Percentiles rank a stretch among this genome's conserved stretches.
Evolutionary conservation across 2,888 invertebrate species (phyloP).

Genomic region (Lysandra coridon): DNA sequence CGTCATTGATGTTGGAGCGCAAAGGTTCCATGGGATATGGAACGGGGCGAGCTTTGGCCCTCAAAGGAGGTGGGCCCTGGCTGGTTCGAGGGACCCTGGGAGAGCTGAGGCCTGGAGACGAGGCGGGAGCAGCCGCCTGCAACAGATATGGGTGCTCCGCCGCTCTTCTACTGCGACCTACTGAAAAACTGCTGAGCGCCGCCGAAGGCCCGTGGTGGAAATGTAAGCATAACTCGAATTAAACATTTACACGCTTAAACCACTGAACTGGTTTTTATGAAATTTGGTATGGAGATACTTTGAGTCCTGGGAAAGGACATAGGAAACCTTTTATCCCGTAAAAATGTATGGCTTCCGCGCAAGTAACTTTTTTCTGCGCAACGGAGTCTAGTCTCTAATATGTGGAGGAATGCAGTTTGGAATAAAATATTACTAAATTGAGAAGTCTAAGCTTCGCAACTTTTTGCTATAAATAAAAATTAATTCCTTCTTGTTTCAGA

Average conservation of each 20-base stretch:
- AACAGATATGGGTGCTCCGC: constrained; percentile 71
- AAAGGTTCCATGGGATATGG: constrained; percentile 67
- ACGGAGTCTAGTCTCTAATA: too few species aligned
- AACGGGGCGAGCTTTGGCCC: constrained; percentile 58
- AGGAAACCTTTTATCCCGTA: too few species aligned
- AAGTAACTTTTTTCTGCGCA: too few species aligned
- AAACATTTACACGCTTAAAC: too few species aligned
- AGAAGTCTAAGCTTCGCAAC: neutral
- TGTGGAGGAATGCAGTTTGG: neutral
- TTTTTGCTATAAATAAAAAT: neutral
- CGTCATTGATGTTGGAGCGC: constrained; percentile 62
- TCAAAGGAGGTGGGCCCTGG: constrained; percentile 50
- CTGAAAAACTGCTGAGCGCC: constrained; percentile 61
- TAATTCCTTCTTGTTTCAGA: constrained; percentile 49
- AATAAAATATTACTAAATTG: neutral
- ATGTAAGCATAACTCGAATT: constrained; percentile 50
- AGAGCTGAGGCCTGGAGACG: constrained; percentile 60
- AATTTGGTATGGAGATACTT: too few species aligned
- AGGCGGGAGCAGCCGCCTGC: constrained; percentile 70
- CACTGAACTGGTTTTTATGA: too few species aligned
- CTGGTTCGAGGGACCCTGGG: constrained; percentile 62
- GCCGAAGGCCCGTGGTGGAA: constrained; percentile 70
- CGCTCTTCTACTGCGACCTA: constrained; percentile 62
- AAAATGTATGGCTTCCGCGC: too few species aligned
- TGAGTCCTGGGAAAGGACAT: too few species aligned